Conservation (phyloP, 2,113 vertebrate species). For the Copsychus sechellarum region DNA sequence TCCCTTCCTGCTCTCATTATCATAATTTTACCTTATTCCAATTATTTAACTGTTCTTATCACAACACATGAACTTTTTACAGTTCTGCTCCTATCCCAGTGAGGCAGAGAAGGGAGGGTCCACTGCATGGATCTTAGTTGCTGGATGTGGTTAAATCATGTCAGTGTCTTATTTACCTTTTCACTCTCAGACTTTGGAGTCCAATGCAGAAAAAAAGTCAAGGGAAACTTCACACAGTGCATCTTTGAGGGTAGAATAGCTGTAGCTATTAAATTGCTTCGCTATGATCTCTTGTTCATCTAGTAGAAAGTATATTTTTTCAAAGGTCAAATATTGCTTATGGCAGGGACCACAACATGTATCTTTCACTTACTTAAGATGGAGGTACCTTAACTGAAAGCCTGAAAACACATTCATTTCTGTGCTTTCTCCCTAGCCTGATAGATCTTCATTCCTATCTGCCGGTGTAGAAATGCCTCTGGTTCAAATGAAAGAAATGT, state of each 20-base stretch:
- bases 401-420: background rate
- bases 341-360: background rate
- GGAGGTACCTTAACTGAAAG: background rate
- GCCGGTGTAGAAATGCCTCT: background rate
- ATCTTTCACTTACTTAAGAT: background rate
- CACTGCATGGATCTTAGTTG: background rate
- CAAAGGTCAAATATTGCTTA: background rate
- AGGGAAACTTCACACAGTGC: background rate
- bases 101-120: background rate
- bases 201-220: background rate
- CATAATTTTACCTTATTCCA: background rate
- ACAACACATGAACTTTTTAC: fast-evolving
- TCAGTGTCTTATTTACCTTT: background rate
- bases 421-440: background rate
- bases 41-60: background rate
- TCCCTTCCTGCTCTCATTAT: background rate
- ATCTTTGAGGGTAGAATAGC: background rate
- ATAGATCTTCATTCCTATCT: background rate
- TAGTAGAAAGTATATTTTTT: background rate
- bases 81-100: background rate
- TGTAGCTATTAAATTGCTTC: background rate
- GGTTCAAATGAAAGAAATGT: background rate
- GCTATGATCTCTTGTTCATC: background rate
- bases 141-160: fast-evolving
- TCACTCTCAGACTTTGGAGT: background rate